Evolutionary conservation across 2,888 invertebrate species (phyloP).

Genomic region (Diarsia dahlii): DNA sequence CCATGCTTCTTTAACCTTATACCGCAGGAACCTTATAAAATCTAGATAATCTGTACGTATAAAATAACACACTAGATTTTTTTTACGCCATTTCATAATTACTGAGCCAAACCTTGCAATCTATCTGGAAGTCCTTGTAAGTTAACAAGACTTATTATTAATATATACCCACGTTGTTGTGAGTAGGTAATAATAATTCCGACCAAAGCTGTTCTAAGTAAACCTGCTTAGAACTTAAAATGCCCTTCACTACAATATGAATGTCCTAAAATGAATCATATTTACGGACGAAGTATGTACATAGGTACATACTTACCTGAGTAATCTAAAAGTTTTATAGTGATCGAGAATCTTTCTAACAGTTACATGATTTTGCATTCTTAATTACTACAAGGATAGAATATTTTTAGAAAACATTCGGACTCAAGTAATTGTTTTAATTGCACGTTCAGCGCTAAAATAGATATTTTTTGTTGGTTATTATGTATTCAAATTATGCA

Average conservation of each 20-base stretch:
- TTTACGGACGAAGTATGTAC: neutral
- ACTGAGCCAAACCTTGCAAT: slow-evolving; percentile 51
- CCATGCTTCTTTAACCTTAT: too few species aligned
- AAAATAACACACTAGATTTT: slow-evolving; percentile 14
- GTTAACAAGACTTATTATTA: slow-evolving; percentile 56
- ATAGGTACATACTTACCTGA: neutral
- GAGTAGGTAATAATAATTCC: slow-evolving; percentile 21
- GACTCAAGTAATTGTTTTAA: slow-evolving; percentile 16
- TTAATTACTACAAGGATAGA: neutral
- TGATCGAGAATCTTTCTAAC: slow-evolving; percentile 1
- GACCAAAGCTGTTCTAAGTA: slow-evolving; percentile 46
- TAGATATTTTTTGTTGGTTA: neutral
- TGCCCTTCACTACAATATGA: slow-evolving; percentile 58
- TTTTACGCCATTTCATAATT: slow-evolving; percentile 32
- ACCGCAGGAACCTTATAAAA: too few species aligned
- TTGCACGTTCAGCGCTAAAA: neutral
- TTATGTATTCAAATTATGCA: slow-evolving; percentile 17
- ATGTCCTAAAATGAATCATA: slow-evolving; percentile 38
- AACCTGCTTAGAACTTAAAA: slow-evolving; percentile 58
- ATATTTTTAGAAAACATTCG: slow-evolving; percentile 28
- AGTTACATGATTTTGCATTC: slow-evolving; percentile 4
- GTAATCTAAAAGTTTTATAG: slow-evolving; percentile 10
- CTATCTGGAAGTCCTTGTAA: slow-evolving; percentile 63
- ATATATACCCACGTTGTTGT: slow-evolving; percentile 54
- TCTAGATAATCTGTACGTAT: too few species aligned